Percentiles rank a stretch among this genome's conserved stretches.
Evolutionary conservation across 2,797 vertebrate species (phyloP).

Genomic region (Xenopus petersii): DNA sequence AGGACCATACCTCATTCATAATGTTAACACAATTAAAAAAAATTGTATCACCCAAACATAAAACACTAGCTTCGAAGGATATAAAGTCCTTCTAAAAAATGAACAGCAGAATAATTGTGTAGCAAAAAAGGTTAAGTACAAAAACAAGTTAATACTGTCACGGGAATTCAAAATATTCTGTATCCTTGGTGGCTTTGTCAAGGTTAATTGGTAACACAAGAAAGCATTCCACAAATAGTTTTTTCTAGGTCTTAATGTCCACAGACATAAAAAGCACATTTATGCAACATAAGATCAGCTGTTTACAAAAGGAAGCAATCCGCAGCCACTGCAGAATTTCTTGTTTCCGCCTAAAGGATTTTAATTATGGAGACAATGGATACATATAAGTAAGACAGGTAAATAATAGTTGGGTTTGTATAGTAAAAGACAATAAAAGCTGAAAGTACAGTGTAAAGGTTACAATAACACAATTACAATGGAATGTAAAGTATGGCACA

Average conservation of each 20-base stretch:
- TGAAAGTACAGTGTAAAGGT: no score
- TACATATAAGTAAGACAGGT: no score
- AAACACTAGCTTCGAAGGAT: no score
- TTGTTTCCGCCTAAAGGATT: slow-evolving; percentile 2
- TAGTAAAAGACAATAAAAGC: no score
- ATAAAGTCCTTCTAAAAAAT: no score
- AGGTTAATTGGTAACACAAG: slow-evolving; percentile 16
- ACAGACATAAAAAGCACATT: slow-evolving; percentile 1
- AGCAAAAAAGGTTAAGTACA: neutral
- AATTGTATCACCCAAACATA: no score
- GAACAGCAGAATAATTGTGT: no score
- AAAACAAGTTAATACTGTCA: neutral
- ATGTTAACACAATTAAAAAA: no score
- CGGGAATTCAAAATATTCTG: neutral
- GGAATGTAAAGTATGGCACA: no score
- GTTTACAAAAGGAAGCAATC: slow-evolving; percentile 1
- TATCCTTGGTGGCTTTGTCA: slow-evolving; percentile 3
- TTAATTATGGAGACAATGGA: neutral
- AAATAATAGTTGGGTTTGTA: no score
- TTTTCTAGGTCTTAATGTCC: neutral
- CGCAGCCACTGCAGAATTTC: neutral
- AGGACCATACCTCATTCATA: no score
- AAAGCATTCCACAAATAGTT: slow-evolving; percentile 18
- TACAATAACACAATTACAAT: no score
- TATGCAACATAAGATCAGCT: neutral